Evolutionary conservation across 2,888 invertebrate species (phyloP).

Genomic region (Imbricaverruca yamaguchii): DNA sequence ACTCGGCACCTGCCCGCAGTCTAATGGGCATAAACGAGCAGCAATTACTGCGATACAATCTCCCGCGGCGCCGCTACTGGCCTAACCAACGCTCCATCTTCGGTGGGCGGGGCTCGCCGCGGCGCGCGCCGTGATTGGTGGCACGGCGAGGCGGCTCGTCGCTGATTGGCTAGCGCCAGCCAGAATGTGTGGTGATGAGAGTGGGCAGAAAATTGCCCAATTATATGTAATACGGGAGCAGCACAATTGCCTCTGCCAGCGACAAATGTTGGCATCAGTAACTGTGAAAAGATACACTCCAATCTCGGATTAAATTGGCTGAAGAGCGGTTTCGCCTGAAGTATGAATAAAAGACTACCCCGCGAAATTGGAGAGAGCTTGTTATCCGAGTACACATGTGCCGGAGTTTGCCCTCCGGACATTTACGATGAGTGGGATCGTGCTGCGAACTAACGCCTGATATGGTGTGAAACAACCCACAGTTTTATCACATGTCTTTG

Average conservation of each 20-base stretch:
- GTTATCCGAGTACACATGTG: background rate
- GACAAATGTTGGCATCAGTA: background rate
- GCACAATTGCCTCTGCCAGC: background rate
- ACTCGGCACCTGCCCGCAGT: background rate
- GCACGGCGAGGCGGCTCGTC: background rate
- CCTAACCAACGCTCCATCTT: slow-evolving; percentile 3
- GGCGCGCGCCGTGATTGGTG: background rate
- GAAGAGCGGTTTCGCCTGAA: background rate
- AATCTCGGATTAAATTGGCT: slow-evolving; percentile 19
- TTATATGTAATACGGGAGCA: background rate
- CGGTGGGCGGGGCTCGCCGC: background rate
- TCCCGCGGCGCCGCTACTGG: background rate
- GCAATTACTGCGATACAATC: slow-evolving; percentile 20
- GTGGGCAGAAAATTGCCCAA: slow-evolving; percentile 21
- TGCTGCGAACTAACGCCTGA: background rate
- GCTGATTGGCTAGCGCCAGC: background rate
- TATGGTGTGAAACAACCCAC: no score
- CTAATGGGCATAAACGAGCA: slow-evolving; percentile 1
- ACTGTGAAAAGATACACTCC: slow-evolving; percentile 16
- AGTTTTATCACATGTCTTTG: no score
- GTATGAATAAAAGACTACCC: background rate
- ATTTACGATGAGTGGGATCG: background rate
- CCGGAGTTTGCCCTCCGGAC: background rate
- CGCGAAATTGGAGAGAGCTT: background rate
- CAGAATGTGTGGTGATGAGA: background rate